Percentiles rank a stretch among this genome's conserved stretches.
Evolutionary conservation across 2,797 vertebrate genomes (phyloP).

Genomic region (Scleropages formosus): DNA sequence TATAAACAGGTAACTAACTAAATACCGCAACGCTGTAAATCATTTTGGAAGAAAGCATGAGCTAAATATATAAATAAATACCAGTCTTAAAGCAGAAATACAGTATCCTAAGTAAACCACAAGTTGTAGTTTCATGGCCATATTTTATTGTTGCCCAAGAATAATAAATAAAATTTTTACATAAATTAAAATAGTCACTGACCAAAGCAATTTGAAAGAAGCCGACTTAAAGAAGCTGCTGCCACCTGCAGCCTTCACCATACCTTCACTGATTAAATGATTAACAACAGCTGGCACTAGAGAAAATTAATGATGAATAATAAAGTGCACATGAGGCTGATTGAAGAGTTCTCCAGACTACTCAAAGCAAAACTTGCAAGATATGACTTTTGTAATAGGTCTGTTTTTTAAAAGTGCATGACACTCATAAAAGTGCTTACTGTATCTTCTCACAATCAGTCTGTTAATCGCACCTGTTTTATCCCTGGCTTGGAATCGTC

Average conservation of each 20-base stretch:
- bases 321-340: neutral
- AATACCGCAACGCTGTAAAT: neutral
- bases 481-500: slow-evolving; percentile 15
- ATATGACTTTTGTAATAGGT: too few species aligned
- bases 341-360: slow-evolving; percentile 11
- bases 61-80: neutral
- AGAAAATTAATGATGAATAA: slow-evolving; percentile 50
- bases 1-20: too few species aligned
- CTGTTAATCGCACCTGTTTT: slow-evolving; percentile 8
- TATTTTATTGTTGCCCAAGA: neutral
- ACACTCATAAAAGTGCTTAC: too few species aligned
- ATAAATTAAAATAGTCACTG: slow-evolving; percentile 14
- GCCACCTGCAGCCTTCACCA: slow-evolving; percentile 6
- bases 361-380: neutral
- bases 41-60: too few species aligned
- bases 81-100: slow-evolving; percentile 16
- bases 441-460: neutral
- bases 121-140: slow-evolving; percentile 37
- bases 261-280: slow-evolving; percentile 60
- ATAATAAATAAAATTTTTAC: slow-evolving; percentile 24
- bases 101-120: slow-evolving; percentile 52
- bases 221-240: neutral
- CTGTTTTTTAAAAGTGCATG: neutral
- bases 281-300: slow-evolving; percentile 66
- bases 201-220: slow-evolving; percentile 28